phyloP scores from a whole-genome alignment of 2,797 vertebrate genomes.

The Spheniscus humboldti region DNA sequence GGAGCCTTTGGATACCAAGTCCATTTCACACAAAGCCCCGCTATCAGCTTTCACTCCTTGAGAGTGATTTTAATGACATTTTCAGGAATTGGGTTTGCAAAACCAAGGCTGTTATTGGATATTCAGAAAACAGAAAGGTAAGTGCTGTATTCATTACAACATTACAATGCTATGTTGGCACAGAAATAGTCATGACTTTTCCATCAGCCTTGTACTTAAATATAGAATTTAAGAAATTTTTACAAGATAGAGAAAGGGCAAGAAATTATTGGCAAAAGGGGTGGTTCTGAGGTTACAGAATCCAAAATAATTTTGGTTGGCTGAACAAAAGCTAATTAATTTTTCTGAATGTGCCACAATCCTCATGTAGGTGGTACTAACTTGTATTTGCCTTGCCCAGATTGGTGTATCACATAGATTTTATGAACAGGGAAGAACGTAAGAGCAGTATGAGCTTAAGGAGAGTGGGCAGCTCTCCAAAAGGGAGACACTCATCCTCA shows the following conservation, averaged over 20 bases:
- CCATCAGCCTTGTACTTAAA: neutral
- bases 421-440: neutral
- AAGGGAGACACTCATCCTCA: neutral
- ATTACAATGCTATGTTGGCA: neutral
- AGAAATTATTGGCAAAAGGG: neutral
- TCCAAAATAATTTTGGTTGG: neutral
- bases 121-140: slow-evolving; percentile 2
- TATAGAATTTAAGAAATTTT: neutral
- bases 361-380: neutral
- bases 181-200: neutral
- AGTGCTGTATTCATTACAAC: neutral
- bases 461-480: neutral
- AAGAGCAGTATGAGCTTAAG: neutral
- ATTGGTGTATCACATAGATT: neutral
- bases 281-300: neutral
- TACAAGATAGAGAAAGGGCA: neutral
- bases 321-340: neutral
- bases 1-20: neutral
- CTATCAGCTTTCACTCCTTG: neutral
- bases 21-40: neutral
- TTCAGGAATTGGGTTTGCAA: neutral
- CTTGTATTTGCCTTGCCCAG: neutral
- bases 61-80: neutral
- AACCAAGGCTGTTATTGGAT: neutral
- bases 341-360: neutral